Percentiles rank a stretch among this genome's conserved stretches.
Evolutionary conservation across 2,113 vertebrate species (phyloP).

Genomic region (Hepsetus odoe): DNA sequence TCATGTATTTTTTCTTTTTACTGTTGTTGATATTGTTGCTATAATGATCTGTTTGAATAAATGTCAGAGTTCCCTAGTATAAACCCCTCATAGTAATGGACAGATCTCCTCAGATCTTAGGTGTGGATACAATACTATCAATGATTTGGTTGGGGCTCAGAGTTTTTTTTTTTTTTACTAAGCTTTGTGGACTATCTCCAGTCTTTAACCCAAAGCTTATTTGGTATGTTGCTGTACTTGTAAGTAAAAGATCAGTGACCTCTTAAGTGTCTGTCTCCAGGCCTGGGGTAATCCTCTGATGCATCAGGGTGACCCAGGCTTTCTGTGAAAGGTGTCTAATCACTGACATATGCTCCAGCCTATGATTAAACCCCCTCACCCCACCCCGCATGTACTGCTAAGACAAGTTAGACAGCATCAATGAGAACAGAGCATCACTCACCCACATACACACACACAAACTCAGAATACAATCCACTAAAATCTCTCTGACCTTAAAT

Average conservation of each 20-base stretch:
- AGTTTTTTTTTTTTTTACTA: not conserved
- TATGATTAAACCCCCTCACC: slow-evolving; percentile 35
- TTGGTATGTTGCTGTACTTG: not conserved
- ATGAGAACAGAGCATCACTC: slow-evolving; percentile 18
- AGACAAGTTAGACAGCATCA: slow-evolving; percentile 28
- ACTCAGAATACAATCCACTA: slow-evolving; percentile 35
- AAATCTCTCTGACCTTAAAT: slow-evolving; percentile 44
- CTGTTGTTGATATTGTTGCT: too few species aligned
- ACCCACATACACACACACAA: not conserved
- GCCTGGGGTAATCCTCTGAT: slow-evolving; percentile 31
- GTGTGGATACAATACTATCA: not conserved
- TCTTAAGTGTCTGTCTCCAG: slow-evolving; percentile 5
- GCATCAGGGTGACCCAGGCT: slow-evolving; percentile 21
- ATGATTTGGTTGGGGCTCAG: not conserved
- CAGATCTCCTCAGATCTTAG: too few species aligned
- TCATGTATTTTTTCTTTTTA: too few species aligned
- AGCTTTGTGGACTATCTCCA: not conserved
- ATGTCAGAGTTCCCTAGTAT: too few species aligned
- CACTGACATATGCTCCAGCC: slow-evolving; percentile 34
- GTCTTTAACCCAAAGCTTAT: not conserved
- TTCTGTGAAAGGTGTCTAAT: slow-evolving; percentile 16
- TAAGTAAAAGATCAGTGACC: slow-evolving; percentile 13
- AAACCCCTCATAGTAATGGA: too few species aligned
- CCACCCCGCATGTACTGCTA: too few species aligned
- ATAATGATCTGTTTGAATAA: too few species aligned